Conservation (phyloP, 2,113 vertebrate genomes). For the Vidua chalybeata region DNA sequence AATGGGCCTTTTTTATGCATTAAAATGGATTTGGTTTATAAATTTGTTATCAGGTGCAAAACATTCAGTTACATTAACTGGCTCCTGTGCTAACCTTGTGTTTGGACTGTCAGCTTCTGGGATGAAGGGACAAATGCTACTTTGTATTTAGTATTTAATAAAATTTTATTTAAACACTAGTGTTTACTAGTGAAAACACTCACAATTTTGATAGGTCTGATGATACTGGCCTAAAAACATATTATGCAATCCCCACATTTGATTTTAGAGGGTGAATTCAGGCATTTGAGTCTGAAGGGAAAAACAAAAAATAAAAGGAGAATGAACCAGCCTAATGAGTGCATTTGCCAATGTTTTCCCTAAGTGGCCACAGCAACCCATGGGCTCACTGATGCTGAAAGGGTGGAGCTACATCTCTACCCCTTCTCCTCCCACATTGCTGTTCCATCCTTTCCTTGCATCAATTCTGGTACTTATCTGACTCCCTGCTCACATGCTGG, state of each 20-base stretch:
- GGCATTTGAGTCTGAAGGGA: neutral
- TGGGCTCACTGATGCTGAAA: neutral
- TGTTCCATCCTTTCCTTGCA: neutral
- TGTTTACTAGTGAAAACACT: neutral
- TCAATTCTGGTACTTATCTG: neutral
- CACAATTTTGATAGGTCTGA: neutral
- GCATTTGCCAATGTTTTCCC: neutral
- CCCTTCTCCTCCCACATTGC: neutral
- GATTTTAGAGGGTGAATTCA: neutral
- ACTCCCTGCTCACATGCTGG: neutral
- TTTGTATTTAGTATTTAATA: neutral
- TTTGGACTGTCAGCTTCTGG: neutral
- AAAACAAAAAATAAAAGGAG: neutral
- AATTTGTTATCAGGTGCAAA: neutral
- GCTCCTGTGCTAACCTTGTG: neutral
- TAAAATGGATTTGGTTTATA: neutral
- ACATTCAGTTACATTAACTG: neutral
- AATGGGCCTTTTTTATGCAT: neutral
- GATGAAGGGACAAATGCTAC: fast-evolving
- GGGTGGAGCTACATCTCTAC: neutral
- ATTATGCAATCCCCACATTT: neutral
- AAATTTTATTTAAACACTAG: neutral
- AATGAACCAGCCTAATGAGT: neutral
- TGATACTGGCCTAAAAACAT: neutral
- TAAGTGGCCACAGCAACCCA: neutral